Percentiles rank a stretch among this genome's conserved stretches.
These are phyloP conservation scores for Plumapathes pennacea DNA, from an alignment of 92 coral and sea anemone genomes.

Conservation along the genomic window DNA sequence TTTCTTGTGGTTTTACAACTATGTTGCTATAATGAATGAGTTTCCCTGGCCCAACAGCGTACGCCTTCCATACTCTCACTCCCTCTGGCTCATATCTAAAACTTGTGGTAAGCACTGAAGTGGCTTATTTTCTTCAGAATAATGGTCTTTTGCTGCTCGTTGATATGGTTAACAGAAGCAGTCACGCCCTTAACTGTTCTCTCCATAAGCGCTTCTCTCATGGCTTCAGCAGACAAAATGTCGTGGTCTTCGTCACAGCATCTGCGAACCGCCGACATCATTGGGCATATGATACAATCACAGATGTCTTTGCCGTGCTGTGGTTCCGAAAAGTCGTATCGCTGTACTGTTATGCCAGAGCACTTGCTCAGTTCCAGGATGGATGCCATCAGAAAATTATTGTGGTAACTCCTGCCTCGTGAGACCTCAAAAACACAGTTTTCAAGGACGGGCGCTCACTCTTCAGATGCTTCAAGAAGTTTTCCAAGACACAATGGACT, in stretches of 20 bases:
- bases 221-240: conserved; percentile 39
- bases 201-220: conserved; percentile 44
- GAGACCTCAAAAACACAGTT: conserved; percentile 36
- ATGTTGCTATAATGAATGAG: conserved; percentile 22
- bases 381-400: conserved; percentile 33
- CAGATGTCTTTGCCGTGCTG: conserved; percentile 60
- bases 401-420: conserved; percentile 68
- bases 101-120: conserved; percentile 53
- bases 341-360: conserved; percentile 16
- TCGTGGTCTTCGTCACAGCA: conserved; percentile 56
- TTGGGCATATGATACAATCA: conserved; percentile 54
- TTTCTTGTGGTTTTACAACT: conserved; percentile 47
- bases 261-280: conserved; percentile 32
- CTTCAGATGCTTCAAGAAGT: neutral
- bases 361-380: conserved; percentile 39
- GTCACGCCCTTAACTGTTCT: conserved; percentile 57
- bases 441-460: conserved; percentile 25
- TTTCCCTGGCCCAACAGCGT: conserved; percentile 47
- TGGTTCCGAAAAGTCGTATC: conserved; percentile 62
- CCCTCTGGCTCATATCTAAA: conserved; percentile 23
- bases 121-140: conserved; percentile 41
- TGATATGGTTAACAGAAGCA: conserved; percentile 49
- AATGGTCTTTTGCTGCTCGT: conserved; percentile 8
- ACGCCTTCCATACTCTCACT: conserved; percentile 60
- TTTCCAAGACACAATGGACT: neutral